Base-by-base conservation (phyloP, 1,140 invertebrate species). In the Eumeta japonica region DNA sequence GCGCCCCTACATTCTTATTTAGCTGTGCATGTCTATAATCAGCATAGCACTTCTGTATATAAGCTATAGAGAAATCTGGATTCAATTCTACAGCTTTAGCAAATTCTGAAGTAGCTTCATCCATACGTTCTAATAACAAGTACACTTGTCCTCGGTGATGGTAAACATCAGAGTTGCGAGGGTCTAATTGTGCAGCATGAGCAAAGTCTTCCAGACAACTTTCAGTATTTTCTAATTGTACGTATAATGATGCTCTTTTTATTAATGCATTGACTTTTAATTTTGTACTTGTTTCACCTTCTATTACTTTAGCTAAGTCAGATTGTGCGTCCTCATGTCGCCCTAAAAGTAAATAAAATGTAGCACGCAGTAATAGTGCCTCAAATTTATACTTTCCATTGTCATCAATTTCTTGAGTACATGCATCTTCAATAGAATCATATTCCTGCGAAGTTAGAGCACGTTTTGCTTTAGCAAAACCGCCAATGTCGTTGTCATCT, bases 201-300 rank as follows among this genome's bases (percentile, higher is more conserved):
- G 83, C 76, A 66, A 95, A 95, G 66, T 91, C 88, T 37, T 79
- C 76, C 34, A 93, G 74, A 48, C 87, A 88, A 45, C 84, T 80
- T 9, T 86, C 83, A 11, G 82, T 71, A 43, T 87, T 78, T 43
- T 90, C 86, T 31, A 84, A 65, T 61, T 95, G 90, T 53, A 94
- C 86, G 48, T 85, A 81, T 33, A 94, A 70, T 5, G 86, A 87
- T 2, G 90, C 92, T 46, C 88, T 78, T 66, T 96, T 97, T 24
- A 97, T 88, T n/a, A 95, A 71, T 7, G 92, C 90, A 80, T 94
- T 95, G 0, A 88, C 84, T 60, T 81, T 84, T 2, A 90, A 76
- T 45, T 83, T 82, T 1, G 72, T 61, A 46, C 79, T 68, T 13
- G 80, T 72, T 49, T 78, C 65, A 47, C 77, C 72, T 46, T 79